Percentiles rank a stretch among this genome's conserved stretches.
These are phyloP conservation scores for Papilio helenus DNA, from an alignment of 1,140 invertebrate genomes.

Conservation along the genomic window DNA sequence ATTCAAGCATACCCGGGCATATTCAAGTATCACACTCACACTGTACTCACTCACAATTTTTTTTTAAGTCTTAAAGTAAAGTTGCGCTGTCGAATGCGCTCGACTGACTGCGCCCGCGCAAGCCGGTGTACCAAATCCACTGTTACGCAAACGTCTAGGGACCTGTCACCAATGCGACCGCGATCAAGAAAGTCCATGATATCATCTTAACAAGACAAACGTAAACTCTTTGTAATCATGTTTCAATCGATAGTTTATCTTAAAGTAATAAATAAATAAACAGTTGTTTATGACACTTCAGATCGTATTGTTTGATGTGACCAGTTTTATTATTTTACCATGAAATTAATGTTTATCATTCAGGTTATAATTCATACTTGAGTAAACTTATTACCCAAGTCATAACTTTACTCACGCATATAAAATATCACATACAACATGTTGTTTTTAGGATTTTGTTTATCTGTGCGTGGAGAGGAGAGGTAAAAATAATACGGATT, in stretches of 20 bases:
- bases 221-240: conserved; percentile 26
- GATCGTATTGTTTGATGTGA: background rate
- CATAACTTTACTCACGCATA: too few species aligned
- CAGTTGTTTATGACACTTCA: background rate
- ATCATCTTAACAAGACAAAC: conserved; percentile 46
- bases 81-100: conserved; percentile 51
- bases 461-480: too few species aligned
- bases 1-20: conserved; percentile 44
- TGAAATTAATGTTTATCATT: too few species aligned
- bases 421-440: too few species aligned
- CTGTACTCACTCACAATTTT: conserved; percentile 34
- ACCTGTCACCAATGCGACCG: conserved; percentile 51
- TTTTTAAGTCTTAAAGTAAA: conserved; percentile 2
- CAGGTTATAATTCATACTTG: too few species aligned
- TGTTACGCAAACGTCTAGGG: conserved; percentile 63
- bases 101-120: conserved; percentile 47
- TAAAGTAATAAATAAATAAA: background rate
- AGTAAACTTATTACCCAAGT: too few species aligned
- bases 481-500: too few species aligned
- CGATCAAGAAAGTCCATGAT: conserved; percentile 65
- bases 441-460: too few species aligned
- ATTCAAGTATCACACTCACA: conserved; percentile 46
- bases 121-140: conserved; percentile 41
- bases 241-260: conserved; percentile 13
- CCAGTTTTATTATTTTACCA: background rate